A percentile compares a stretch with the other conserved stretches of the same genome.
Conservation (phyloP, 2,797 vertebrate genomes). For the Centroberyx gerrardi region DNA sequence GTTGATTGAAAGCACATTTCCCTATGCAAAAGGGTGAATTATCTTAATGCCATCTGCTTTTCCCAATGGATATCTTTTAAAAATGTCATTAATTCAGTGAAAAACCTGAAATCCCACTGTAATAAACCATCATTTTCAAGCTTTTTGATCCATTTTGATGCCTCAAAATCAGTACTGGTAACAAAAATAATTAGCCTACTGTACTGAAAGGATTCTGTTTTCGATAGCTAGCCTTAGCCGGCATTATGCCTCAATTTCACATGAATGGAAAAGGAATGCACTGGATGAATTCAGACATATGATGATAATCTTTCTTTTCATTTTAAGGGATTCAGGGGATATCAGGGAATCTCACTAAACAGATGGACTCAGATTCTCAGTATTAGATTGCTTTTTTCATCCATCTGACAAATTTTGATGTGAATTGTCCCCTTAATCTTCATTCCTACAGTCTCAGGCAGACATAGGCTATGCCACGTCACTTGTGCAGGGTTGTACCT, state of each 20-base stretch:
- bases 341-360: background rate
- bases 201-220: constrained; percentile 1
- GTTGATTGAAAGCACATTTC: constrained; percentile 26
- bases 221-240: background rate
- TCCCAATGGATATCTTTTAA: too few species aligned
- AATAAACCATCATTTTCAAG: background rate
- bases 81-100: too few species aligned
- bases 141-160: background rate
- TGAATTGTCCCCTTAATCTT: background rate
- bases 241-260: constrained; percentile 18
- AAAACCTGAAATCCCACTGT: background rate
- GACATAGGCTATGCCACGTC: background rate
- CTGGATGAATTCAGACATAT: background rate
- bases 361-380: background rate
- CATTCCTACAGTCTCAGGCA: constrained; percentile 5
- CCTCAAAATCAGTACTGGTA: background rate
- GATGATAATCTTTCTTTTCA: constrained; percentile 15
- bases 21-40: background rate
- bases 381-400: background rate
- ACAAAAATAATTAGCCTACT: background rate
- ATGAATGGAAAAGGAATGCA: constrained; percentile 1
- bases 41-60: background rate
- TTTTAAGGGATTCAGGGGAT: constrained; percentile 5
- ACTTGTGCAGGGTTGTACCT: constrained; percentile 17
- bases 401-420: background rate